These are phyloP conservation scores for Aplodontia rufa DNA, from an alignment of 2,113 vertebrate genomes.

Conservation along the genomic window DNA sequence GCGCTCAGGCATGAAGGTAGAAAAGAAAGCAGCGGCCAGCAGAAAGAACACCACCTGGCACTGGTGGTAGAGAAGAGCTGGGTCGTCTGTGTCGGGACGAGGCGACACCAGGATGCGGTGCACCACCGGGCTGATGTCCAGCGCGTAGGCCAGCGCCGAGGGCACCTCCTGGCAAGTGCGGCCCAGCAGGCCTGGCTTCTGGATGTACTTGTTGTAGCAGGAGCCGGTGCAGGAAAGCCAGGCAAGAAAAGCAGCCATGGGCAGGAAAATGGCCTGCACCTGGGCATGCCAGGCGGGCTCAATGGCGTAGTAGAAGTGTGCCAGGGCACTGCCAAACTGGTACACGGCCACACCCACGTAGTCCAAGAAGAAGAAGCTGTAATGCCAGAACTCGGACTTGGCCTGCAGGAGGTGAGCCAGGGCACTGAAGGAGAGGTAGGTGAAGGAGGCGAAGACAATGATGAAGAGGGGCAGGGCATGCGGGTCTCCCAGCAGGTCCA, in stretches of 20 bases:
- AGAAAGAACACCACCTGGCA: conserved; percentile 95
- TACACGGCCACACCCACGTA: conserved; percentile 95
- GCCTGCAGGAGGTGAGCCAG: conserved; percentile 95
- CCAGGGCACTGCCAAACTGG: conserved; percentile 94
- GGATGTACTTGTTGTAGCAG: conserved; percentile 93
- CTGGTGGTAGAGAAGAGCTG: conserved; percentile 90
- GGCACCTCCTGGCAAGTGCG: conserved; percentile 95
- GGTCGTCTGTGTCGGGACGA: conserved; percentile 77
- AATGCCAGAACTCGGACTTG: conserved; percentile 96
- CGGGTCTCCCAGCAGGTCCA: conserved; percentile 92
- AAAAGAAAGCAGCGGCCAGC: conserved; percentile 93
- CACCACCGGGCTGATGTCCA: conserved; percentile 95
- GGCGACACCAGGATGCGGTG: conserved; percentile 90
- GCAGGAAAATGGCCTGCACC: conserved; percentile 89
- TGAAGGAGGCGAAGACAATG: conserved; percentile 89
- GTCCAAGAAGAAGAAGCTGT: conserved; percentile 96
- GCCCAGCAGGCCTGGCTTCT: conserved; percentile 83
- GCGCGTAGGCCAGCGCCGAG: conserved; percentile 90
- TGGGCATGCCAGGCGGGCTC: conserved; percentile 90
- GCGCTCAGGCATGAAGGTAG: conserved; percentile 93
- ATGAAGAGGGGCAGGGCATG: conserved; percentile 94
- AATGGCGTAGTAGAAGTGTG: conserved; percentile 93
- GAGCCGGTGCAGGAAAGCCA: conserved; percentile 96
- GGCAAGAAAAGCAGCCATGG: conserved; percentile 87
- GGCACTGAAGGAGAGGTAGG: conserved; percentile 93